Conservation (phyloP, 2,888 invertebrate genomes). For the Ochropleura plecta region DNA sequence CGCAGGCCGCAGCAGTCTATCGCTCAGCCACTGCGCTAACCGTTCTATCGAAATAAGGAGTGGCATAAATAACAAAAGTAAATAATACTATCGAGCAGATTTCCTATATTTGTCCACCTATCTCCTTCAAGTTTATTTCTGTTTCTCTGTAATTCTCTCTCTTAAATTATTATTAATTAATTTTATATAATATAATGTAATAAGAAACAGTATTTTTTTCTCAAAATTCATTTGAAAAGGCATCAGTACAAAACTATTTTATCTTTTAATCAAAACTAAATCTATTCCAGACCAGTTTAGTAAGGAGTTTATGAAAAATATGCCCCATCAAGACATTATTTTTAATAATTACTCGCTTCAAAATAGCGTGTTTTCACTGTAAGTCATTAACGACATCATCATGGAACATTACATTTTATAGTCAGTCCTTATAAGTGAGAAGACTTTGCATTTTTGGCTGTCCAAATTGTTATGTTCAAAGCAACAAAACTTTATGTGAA, state of each 20-base stretch:
- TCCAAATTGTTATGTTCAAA: neutral
- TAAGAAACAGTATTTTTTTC: neutral
- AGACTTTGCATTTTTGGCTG: conserved; percentile 38
- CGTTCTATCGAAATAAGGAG: neutral
- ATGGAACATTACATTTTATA: conserved; percentile 61
- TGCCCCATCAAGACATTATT: conserved; percentile 38
- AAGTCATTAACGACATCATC: conserved; percentile 48
- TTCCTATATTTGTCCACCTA: neutral
- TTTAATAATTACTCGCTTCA: conserved; percentile 38
- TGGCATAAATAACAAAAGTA: neutral
- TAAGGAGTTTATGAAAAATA: conserved; percentile 31
- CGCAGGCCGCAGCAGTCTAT: too few relatives aligned
- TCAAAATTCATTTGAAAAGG: neutral
- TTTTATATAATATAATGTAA: neutral
- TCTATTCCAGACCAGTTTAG: conserved; percentile 19
- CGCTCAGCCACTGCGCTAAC: too few relatives aligned
- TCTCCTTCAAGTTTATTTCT: neutral
- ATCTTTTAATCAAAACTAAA: neutral
- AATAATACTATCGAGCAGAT: neutral
- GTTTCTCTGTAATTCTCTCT: too few relatives aligned
- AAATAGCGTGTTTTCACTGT: conserved; percentile 46
- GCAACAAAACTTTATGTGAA: neutral
- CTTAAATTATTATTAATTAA: too few relatives aligned
- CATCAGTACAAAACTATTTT: neutral
- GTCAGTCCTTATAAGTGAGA: conserved; percentile 43